A percentile compares a stretch with the other conserved stretches of the same genome.
These are phyloP conservation scores for Osmerus mordax DNA, from an alignment of 2,113 vertebrate genomes.

Conservation along the genomic window DNA sequence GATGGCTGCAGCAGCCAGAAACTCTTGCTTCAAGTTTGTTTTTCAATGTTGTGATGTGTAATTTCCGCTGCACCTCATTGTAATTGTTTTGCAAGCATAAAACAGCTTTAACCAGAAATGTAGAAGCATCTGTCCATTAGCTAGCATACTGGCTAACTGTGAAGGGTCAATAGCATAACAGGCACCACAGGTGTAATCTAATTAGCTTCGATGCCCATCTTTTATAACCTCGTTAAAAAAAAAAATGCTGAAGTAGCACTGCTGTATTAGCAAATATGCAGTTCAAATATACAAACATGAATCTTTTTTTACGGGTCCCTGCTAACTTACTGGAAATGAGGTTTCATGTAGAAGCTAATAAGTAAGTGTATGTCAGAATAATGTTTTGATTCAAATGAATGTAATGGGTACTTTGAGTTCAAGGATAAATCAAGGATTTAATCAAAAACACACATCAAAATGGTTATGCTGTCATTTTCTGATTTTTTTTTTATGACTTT, in stretches of 20 bases:
- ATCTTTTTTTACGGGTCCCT: constrained; percentile 28
- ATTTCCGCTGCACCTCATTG: constrained; percentile 10
- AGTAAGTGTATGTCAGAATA: constrained; percentile 38
- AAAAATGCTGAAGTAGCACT: constrained; percentile 53
- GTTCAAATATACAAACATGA: constrained; percentile 51
- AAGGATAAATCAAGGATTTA: constrained; percentile 12
- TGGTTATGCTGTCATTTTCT: not conserved
- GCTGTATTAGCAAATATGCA: constrained; percentile 58
- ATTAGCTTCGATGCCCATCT: constrained; percentile 50
- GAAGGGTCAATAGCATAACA: constrained; percentile 35
- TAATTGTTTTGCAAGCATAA: no score
- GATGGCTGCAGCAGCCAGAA: constrained; percentile 47
- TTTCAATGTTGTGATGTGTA: constrained; percentile 26
- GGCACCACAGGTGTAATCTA: constrained; percentile 55
- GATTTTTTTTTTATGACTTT: not conserved
- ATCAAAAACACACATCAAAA: not conserved
- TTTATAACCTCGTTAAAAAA: constrained; percentile 64
- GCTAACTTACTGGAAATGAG: constrained; percentile 29
- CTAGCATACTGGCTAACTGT: not conserved
- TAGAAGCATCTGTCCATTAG: not conserved
- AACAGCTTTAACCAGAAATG: not conserved
- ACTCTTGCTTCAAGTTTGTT: constrained; percentile 48
- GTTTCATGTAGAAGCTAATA: constrained; percentile 22
- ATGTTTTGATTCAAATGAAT: constrained; percentile 22
- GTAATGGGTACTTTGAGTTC: not conserved